These are phyloP conservation scores for Eidolon dupreanum DNA, from an alignment of 2,797 vertebrate genomes.

Conservation along the genomic window DNA sequence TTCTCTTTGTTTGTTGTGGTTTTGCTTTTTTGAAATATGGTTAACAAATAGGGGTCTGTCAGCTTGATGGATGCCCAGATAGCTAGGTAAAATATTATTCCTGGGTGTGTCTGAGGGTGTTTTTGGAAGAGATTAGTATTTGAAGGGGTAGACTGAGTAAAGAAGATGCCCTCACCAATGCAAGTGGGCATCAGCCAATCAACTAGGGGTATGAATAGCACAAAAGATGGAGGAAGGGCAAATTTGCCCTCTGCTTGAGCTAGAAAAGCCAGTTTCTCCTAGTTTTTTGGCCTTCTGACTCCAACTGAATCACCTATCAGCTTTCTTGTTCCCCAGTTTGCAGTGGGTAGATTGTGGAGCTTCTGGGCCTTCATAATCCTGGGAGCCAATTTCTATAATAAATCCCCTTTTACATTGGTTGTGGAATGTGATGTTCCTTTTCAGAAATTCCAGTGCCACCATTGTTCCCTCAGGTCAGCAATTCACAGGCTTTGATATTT, in stretches of 20 bases:
- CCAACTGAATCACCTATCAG: neutral
- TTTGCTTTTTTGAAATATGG: neutral
- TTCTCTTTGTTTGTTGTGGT: neutral
- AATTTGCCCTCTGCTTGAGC: neutral
- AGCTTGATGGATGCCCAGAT: neutral
- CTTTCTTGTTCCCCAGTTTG: neutral
- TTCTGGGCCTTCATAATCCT: neutral
- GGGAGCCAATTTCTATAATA: neutral
- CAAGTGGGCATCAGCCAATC: neutral
- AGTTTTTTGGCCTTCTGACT: neutral
- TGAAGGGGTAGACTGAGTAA: neutral
- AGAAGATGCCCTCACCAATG: neutral
- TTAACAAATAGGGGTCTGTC: neutral
- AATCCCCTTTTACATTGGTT: neutral
- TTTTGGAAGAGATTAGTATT: neutral
- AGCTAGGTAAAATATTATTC: neutral
- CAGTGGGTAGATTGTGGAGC: neutral
- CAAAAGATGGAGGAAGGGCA: neutral
- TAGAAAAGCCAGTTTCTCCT: neutral
- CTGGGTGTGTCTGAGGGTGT: neutral
- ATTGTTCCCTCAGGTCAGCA: neutral
- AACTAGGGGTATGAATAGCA: neutral
- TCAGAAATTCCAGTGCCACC: conserved; percentile 14
- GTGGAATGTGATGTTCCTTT: conserved; percentile 52
- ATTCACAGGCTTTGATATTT: conserved; percentile 43